These are phyloP conservation scores for Psix sp. DNA, from an alignment of 1,140 invertebrate genomes.

Conservation along the genomic window DNA sequence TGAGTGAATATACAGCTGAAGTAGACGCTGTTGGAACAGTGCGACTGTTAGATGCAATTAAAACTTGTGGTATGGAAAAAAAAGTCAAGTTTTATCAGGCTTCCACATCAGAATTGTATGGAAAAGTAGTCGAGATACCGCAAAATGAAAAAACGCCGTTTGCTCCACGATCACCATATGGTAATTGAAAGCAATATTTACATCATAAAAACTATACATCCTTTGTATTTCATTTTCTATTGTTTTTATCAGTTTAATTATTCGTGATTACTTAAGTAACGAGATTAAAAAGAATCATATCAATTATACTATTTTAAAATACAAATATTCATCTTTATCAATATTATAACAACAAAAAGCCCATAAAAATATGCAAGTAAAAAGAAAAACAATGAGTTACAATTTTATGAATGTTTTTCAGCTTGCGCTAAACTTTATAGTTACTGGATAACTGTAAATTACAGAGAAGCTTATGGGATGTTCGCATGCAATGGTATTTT, in stretches of 20 bases:
- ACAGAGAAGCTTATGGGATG: conserved; percentile 98
- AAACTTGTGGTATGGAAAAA: conserved; percentile 92
- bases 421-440: conserved; percentile 99
- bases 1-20: conserved; percentile 99
- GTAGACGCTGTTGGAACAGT: conserved; percentile 99
- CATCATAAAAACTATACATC: not conserved
- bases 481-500: conserved; percentile 99
- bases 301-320: too few species aligned
- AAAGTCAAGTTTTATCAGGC: conserved; percentile 97
- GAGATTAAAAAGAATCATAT: too few species aligned
- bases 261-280: too few species aligned
- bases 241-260: too few species aligned
- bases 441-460: conserved; percentile 99
- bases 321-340: too few species aligned
- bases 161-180: conserved; percentile 99
- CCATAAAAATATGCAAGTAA: too few species aligned
- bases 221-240: not conserved
- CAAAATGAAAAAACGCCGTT: conserved; percentile 99
- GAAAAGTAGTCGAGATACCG: conserved; percentile 97
- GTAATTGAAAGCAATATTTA: conserved; percentile 76
- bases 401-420: too few species aligned
- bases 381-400: too few species aligned
- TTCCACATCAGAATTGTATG: conserved; percentile 98
- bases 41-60: conserved; percentile 95
- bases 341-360: too few species aligned